Conservation (phyloP, 2,888 invertebrate genomes). For the Hypsopygia costalis region DNA sequence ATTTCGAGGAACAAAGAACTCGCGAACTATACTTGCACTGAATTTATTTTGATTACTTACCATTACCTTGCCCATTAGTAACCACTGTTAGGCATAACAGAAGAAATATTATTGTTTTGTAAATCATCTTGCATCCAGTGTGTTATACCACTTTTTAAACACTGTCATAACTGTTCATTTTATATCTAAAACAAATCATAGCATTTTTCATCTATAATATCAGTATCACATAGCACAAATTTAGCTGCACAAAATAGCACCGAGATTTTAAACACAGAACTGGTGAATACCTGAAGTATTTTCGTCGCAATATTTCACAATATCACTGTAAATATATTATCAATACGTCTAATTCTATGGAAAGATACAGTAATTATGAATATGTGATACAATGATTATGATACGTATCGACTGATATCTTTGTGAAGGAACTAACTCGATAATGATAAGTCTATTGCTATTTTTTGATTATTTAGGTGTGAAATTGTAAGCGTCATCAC, state of each 20-base stretch:
- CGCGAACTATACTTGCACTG: no score
- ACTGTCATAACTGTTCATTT: no score
- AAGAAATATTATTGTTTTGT: not conserved
- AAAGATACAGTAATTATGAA: slow-evolving; percentile 39
- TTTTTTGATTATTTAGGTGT: slow-evolving; percentile 13
- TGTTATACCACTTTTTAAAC: no score
- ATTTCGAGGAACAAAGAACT: no score
- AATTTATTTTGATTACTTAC: no score
- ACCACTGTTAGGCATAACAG: not conserved
- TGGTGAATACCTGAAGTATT: no score
- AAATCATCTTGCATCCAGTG: not conserved
- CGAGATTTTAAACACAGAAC: no score
- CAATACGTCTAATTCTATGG: slow-evolving; percentile 34
- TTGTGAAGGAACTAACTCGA: slow-evolving; percentile 48
- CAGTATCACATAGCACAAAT: no score
- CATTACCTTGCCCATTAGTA: not conserved
- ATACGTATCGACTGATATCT: slow-evolving; percentile 61
- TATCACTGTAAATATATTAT: slow-evolving; percentile 6
- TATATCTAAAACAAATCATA: no score
- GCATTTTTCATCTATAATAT: no score
- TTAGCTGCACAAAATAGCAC: no score
- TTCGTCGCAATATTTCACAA: not conserved
- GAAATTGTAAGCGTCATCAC: not conserved
- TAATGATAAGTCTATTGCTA: slow-evolving; percentile 38
- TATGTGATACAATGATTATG: slow-evolving; percentile 39